Conservation (phyloP, 2,797 vertebrate genomes). For the Diplodus sargus region DNA sequence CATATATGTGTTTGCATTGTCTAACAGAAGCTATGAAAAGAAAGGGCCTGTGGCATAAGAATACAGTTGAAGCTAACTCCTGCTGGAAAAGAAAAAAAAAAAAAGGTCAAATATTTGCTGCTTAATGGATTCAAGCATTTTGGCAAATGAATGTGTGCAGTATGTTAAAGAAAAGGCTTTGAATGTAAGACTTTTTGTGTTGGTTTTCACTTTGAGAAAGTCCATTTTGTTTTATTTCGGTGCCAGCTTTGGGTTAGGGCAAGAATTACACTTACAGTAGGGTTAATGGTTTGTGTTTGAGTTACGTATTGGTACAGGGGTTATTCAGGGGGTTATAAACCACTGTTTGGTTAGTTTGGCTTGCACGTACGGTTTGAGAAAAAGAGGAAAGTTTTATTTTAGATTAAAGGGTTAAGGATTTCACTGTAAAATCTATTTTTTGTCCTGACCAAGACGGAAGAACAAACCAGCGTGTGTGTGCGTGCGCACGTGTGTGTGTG, state of each 20-base stretch:
- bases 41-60: slow-evolving; percentile 50
- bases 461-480: slow-evolving; percentile 36
- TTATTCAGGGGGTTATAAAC: slow-evolving; percentile 4
- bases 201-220: slow-evolving; percentile 35
- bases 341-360: not conserved
- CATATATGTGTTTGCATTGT: slow-evolving; percentile 75
- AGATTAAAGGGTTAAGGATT: slow-evolving; percentile 30
- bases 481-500: not conserved
- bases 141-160: slow-evolving; percentile 27
- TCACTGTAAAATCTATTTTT: slow-evolving; percentile 28
- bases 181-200: slow-evolving; percentile 11
- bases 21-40: slow-evolving; percentile 32
- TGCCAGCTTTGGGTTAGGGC: not conserved
- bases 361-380: slow-evolving; percentile 1
- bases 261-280: slow-evolving; percentile 17
- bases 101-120: slow-evolving; percentile 63
- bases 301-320: not conserved
- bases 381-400: slow-evolving; percentile 23
- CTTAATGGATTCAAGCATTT: slow-evolving; percentile 45
- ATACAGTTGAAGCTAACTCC: slow-evolving; percentile 54
- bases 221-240: slow-evolving; percentile 20
- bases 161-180: not conserved
- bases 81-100: slow-evolving; percentile 31
- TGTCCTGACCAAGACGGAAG: not conserved
- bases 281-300: slow-evolving; percentile 4